These are phyloP conservation scores for Hypocryptadius cinnamomeus DNA, from an alignment of 2,113 vertebrate genomes.

Conservation along the genomic window DNA sequence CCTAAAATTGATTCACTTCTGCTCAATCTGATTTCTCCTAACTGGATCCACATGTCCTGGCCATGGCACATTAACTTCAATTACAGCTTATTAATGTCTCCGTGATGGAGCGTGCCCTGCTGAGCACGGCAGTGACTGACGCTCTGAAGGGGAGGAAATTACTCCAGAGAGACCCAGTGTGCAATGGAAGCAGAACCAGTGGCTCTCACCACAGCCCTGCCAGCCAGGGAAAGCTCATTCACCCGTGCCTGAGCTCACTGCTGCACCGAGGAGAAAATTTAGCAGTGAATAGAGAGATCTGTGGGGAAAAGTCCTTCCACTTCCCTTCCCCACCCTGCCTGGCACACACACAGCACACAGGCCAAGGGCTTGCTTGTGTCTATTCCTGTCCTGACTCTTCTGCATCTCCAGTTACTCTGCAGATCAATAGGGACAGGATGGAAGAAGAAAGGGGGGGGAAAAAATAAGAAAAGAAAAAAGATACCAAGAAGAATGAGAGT, in stretches of 20 bases:
- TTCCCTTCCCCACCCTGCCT: not conserved
- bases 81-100: constrained; percentile 69
- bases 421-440: constrained; percentile 61
- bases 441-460: not conserved
- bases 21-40: constrained; percentile 22
- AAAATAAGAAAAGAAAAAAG: not conserved
- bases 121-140: not conserved
- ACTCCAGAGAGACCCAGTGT: not conserved
- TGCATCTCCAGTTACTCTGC: constrained; percentile 61
- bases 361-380: constrained; percentile 14
- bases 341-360: not conserved
- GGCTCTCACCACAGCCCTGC: constrained; percentile 27
- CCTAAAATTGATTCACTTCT: constrained; percentile 20
- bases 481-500: not conserved
- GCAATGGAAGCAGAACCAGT: not conserved
- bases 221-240: constrained; percentile 65
- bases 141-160: constrained; percentile 14
- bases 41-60: constrained; percentile 44
- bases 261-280: not conserved
- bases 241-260: not conserved
- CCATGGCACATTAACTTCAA: constrained; percentile 68
- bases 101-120: not conserved
- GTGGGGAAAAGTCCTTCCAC: not conserved
- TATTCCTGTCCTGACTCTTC: constrained; percentile 52
- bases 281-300: not conserved